Conservation (phyloP, 2,113 vertebrate species). For the Odontesthes bonariensis region DNA sequence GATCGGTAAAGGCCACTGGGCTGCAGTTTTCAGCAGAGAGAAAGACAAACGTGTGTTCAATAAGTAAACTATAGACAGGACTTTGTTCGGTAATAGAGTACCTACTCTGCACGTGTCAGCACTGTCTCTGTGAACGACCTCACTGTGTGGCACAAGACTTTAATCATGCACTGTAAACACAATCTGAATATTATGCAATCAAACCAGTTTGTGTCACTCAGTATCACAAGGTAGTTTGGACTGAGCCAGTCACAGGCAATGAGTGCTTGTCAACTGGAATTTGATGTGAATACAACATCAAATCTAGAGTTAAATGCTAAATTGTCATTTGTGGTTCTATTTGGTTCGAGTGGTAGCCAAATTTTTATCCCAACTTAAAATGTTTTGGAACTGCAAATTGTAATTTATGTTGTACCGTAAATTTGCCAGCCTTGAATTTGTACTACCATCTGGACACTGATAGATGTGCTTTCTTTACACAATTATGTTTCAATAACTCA, state of each 20-base stretch:
- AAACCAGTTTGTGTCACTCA: not conserved
- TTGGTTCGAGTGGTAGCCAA: not conserved
- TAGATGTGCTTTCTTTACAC: not conserved
- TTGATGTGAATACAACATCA: not conserved
- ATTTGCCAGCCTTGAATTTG: not conserved
- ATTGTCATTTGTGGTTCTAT: not conserved
- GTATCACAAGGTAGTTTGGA: not conserved
- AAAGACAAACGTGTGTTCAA: slow-evolving; percentile 22
- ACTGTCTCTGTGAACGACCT: not conserved
- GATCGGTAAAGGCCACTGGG: not conserved
- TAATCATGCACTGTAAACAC: slow-evolving; percentile 11
- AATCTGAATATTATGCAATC: not conserved
- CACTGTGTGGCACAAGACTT: no score
- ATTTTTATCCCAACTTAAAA: not conserved
- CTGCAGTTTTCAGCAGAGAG: not conserved
- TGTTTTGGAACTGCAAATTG: not conserved
- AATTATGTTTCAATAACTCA: not conserved
- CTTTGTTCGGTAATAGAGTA: slow-evolving; percentile 60
- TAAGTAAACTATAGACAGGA: slow-evolving; percentile 70
- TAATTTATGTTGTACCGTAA: not conserved
- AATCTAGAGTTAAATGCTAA: not conserved
- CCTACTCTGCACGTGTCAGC: not conserved
- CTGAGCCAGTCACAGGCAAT: not conserved
- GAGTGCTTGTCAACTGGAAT: not conserved
- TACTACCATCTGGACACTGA: not conserved